Evolutionary conservation across 2,797 vertebrate genomes (phyloP).

Genomic region (Gymnocypris eckloni): DNA sequence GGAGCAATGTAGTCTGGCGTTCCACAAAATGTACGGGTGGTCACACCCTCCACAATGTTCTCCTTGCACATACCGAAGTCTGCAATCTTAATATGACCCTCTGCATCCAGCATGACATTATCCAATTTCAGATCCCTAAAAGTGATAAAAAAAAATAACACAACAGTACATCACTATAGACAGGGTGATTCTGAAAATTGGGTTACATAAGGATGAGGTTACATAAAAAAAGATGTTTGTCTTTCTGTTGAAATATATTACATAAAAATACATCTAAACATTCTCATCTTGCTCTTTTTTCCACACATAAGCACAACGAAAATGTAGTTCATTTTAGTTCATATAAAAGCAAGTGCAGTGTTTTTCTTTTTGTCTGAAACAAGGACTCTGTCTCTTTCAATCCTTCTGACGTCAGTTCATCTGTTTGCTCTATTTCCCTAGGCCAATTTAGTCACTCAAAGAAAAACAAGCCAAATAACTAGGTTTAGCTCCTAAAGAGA

Average conservation of each 20-base stretch:
- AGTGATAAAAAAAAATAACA: slow-evolving; percentile 4
- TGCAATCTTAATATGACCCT: slow-evolving; percentile 98
- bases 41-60: slow-evolving; percentile 87
- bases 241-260: background rate
- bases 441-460: slow-evolving; percentile 38
- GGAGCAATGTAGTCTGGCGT: slow-evolving; percentile 98
- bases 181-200: background rate
- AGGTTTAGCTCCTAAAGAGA: background rate
- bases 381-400: slow-evolving; percentile 16
- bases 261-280: background rate
- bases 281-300: background rate
- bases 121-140: slow-evolving; percentile 95
- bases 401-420: slow-evolving; percentile 27
- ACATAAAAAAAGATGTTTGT: background rate
- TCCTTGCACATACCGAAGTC: slow-evolving; percentile 99
- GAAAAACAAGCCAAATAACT: slow-evolving; percentile 35
- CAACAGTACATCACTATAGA: background rate
- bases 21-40: slow-evolving; percentile 95
- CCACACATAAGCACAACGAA: background rate
- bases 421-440: slow-evolving; percentile 48
- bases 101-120: slow-evolving; percentile 95
- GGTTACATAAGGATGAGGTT: background rate
- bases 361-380: background rate
- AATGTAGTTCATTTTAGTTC: background rate
- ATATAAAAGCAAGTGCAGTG: background rate